Conservation (phyloP, 2,888 invertebrate genomes). For the Lepas anatifera region DNA sequence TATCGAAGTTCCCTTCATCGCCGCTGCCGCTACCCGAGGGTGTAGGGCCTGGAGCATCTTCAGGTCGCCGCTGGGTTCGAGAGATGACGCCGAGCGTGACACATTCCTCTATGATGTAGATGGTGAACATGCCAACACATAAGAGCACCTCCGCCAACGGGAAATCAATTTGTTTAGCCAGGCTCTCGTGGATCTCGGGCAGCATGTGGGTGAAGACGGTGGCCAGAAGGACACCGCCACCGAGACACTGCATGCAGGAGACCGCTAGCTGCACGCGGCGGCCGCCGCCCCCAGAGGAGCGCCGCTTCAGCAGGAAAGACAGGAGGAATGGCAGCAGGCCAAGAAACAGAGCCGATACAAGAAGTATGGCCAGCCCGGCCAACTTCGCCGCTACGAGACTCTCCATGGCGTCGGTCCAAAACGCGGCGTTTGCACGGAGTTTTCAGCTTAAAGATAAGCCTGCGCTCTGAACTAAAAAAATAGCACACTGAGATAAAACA, state of each 20-base stretch:
- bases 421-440: no score
- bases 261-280: not conserved
- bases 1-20: no score
- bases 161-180: not conserved
- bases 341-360: not conserved
- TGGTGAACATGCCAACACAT: conserved; percentile 42
- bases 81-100: no score
- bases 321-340: not conserved
- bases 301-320: not conserved
- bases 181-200: not conserved
- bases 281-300: not conserved
- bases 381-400: not conserved
- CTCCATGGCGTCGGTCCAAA: not conserved
- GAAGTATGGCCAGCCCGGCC: not conserved
- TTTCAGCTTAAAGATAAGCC: no score
- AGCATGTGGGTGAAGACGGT: not conserved
- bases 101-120: conserved; percentile 46
- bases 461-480: no score
- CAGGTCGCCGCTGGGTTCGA: no score
- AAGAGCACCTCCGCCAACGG: conserved; percentile 43
- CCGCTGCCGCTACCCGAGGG: not conserved
- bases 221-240: not conserved
- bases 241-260: not conserved
- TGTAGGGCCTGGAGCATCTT: no score
- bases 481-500: no score